Evolutionary conservation across 2,888 invertebrate species (phyloP).

Genomic region (Drosophila macrospina): DNA sequence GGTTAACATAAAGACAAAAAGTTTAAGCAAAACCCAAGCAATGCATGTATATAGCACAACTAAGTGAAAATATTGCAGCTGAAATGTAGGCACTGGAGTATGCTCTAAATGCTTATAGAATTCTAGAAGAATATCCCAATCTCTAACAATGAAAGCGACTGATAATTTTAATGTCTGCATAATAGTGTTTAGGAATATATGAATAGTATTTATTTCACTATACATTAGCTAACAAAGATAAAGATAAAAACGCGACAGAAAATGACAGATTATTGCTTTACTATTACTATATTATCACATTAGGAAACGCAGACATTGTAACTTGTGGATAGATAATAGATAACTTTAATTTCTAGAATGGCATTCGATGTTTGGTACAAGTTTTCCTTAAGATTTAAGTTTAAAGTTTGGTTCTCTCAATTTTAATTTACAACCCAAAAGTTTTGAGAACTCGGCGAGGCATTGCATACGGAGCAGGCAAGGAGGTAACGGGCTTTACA

Average conservation of each 20-base stretch:
- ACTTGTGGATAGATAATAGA: too few relatives aligned
- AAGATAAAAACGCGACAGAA: too few relatives aligned
- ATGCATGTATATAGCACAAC: conserved; percentile 25
- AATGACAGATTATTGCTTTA: too few relatives aligned
- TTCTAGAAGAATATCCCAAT: too few relatives aligned
- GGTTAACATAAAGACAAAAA: conserved; percentile 17
- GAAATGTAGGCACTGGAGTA: background rate
- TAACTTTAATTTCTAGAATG: background rate
- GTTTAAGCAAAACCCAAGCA: conserved; percentile 5
- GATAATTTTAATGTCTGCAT: too few relatives aligned
- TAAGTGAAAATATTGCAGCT: conserved; percentile 12
- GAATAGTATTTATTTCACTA: too few relatives aligned
- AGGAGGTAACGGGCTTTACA: conserved; percentile 1
- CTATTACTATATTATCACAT: too few relatives aligned
- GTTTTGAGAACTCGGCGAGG: conserved; percentile 15
- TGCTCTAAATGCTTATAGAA: background rate
- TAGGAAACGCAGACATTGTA: too few relatives aligned
- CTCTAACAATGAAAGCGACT: too few relatives aligned
- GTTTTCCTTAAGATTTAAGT: conserved; percentile 7
- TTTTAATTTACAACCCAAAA: conserved; percentile 47
- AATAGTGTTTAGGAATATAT: too few relatives aligned
- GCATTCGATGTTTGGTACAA: background rate
- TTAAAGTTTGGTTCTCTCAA: conserved; percentile 50
- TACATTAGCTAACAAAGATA: too few relatives aligned
- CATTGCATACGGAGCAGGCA: too few relatives aligned